These are phyloP conservation scores for Lochmaea capreae DNA, from an alignment of 2,888 invertebrate genomes.

Conservation along the genomic window DNA sequence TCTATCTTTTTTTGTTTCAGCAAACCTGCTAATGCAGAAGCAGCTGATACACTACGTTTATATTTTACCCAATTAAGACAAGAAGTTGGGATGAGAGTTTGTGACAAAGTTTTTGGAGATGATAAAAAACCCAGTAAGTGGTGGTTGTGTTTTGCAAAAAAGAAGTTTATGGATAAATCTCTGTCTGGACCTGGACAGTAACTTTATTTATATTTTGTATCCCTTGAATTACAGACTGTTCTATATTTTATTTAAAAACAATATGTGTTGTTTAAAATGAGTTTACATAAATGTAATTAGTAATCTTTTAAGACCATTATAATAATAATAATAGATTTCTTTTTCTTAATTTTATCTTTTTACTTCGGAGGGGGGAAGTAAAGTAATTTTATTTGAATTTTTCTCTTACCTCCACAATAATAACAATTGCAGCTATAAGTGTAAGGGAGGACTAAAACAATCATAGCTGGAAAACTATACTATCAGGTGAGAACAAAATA, in stretches of 20 bases:
- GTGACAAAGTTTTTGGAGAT: constrained; percentile 92
- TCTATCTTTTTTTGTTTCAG: constrained; percentile 64
- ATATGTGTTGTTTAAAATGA: background rate
- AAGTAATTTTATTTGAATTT: too few species aligned
- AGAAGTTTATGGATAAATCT: constrained; percentile 99
- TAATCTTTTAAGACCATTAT: background rate
- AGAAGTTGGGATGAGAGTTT: constrained; percentile 91
- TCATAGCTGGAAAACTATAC: too few species aligned
- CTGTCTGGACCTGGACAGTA: constrained; percentile 89
- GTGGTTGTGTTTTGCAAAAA: constrained; percentile 99
- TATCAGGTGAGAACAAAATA: too few species aligned
- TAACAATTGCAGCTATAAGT: too few species aligned
- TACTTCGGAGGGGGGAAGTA: too few species aligned
- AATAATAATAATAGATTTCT: background rate
- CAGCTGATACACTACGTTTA: constrained; percentile 90
- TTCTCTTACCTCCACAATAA: too few species aligned
- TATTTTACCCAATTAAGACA: constrained; percentile 95
- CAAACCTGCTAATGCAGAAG: constrained; percentile 81
- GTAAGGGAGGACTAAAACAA: too few species aligned
- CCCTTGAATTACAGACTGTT: constrained; percentile 2
- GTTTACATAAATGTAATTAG: background rate
- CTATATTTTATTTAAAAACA: constrained; percentile 7
- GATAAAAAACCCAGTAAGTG: constrained; percentile 98
- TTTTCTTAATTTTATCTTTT: background rate
- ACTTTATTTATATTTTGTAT: background rate